A percentile compares a stretch with the other conserved stretches of the same genome.
Evolutionary conservation across 1,140 invertebrate species (phyloP).

Genomic region (Eumeta japonica): DNA sequence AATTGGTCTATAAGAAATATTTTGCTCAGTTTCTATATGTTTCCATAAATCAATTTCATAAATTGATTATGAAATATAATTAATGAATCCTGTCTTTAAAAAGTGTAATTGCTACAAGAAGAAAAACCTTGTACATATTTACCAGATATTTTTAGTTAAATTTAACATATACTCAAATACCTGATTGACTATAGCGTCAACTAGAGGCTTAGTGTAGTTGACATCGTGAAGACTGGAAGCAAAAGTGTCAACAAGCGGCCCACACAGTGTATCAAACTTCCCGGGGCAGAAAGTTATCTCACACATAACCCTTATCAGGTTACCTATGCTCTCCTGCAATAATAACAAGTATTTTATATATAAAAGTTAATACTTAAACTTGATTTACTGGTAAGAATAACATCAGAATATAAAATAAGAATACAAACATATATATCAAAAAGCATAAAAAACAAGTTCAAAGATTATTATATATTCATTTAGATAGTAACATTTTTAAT

Average conservation of each 20-base stretch:
- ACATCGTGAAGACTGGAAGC: conserved; percentile 53
- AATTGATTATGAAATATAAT: too few relatives aligned
- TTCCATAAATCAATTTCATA: too few relatives aligned
- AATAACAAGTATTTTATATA: conserved; percentile 1
- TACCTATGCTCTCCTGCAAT: conserved; percentile 49
- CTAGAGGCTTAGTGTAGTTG: conserved; percentile 54
- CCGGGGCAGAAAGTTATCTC: conserved; percentile 63
- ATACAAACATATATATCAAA: conserved; percentile 1
- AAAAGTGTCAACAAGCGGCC: conserved; percentile 59
- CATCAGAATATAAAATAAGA: not conserved
- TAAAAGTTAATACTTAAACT: not conserved
- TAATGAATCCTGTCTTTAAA: too few relatives aligned
- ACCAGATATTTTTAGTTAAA: too few relatives aligned
- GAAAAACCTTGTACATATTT: too few relatives aligned
- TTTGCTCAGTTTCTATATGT: too few relatives aligned
- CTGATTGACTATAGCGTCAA: conserved; percentile 62
- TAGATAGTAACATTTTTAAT: not conserved
- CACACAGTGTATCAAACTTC: conserved; percentile 59
- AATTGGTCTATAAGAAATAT: too few relatives aligned
- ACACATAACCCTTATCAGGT: conserved; percentile 60
- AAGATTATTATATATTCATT: not conserved
- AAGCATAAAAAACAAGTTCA: conserved; percentile 1
- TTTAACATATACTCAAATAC: too few relatives aligned
- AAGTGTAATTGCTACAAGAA: too few relatives aligned
- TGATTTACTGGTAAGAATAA: not conserved